phyloP scores from a whole-genome alignment of 1,140 invertebrate species.

The Bactericera cockerelli region DNA sequence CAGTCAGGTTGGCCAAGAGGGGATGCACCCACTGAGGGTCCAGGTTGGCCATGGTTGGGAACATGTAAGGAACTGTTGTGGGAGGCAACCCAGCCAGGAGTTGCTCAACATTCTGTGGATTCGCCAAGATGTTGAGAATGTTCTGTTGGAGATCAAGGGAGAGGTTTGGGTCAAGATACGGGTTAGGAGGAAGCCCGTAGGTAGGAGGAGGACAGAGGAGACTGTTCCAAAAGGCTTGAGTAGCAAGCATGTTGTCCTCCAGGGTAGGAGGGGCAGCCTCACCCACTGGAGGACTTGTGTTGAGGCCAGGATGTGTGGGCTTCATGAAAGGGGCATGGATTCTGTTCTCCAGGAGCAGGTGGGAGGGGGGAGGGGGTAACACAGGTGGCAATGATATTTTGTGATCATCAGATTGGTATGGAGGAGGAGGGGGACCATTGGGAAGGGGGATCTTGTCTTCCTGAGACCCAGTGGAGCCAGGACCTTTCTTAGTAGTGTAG shows the following conservation, averaged over 20 bases:
- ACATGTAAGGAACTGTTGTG: slow-evolving; percentile 17
- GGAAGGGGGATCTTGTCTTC: slow-evolving; percentile 1
- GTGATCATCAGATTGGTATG: slow-evolving; percentile 13
- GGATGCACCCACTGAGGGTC: slow-evolving; percentile 13
- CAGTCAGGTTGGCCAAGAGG: slow-evolving; percentile 16
- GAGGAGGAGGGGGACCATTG: not conserved
- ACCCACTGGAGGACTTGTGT: slow-evolving; percentile 22
- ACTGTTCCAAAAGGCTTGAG: slow-evolving; percentile 10
- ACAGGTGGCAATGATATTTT: slow-evolving; percentile 12
- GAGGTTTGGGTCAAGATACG: slow-evolving; percentile 12
- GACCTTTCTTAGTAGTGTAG: not conserved
- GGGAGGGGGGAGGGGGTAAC: slow-evolving; percentile 16
- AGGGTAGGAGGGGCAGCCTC: slow-evolving; percentile 17
- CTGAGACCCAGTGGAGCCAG: slow-evolving; percentile 1
- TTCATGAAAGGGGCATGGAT: slow-evolving; percentile 1
- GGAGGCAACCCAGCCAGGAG: slow-evolving; percentile 23
- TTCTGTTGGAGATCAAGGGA: slow-evolving; percentile 28
- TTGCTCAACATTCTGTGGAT: slow-evolving; percentile 28
- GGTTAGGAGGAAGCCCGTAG: slow-evolving; percentile 10
- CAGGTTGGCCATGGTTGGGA: slow-evolving; percentile 12
- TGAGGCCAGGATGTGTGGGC: not conserved
- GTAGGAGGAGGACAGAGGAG: slow-evolving; percentile 11
- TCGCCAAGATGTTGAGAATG: slow-evolving; percentile 26
- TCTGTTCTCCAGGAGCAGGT: slow-evolving; percentile 19
- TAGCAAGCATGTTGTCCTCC: slow-evolving; percentile 7